Evolutionary conservation across 2,888 invertebrate genomes (phyloP), one percentile per base, ranked within the genome.

Genomic region (Minunthozetes semirufus): DNA sequence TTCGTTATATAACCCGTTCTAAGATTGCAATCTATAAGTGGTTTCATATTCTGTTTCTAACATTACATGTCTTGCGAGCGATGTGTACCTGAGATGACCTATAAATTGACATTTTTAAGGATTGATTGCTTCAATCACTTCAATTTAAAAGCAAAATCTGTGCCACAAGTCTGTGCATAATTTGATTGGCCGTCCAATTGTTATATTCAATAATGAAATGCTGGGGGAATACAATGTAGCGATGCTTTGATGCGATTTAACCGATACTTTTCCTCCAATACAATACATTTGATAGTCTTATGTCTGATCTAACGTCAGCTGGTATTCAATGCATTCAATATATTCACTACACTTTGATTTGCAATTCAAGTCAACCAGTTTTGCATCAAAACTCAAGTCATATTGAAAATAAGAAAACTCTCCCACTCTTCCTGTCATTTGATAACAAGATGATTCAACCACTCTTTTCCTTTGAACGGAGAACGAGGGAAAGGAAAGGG

Each of bases 281-380:
- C 61, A 61, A 27, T 25, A 29, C 61, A 61, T 61, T 15, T 27
- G 61, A 22, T 27, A 25, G 61, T n/a, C 53, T 53, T 22, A 53
- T 53, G 19, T 53, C 53, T 53, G 53, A 19, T 22, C 22, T 4
- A 19, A 53, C 25, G 61, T 61, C 61, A 61, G 61, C 61, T 61
- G 25, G 4, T 15, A 15, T 27, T 61, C 61, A 61, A 61, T 61
- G 61, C 27, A 61, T 61, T 61, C 29, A 29, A 61, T 25, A 56
- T 42, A 42, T 42, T 42, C 42, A 42, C 42, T 42, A 42, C 72
- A 72, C 72, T 68, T 25, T 75, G 68, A 53, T 53, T 53, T 53
- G 53, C 53, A 53, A 53, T 53, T 53, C 48, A 48, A 66, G 70
- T 48, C 48, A 50, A 27, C 50, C 29, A 13, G 38, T 56, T 72